Conservation (phyloP, 1,140 invertebrate species). For the Sogatella furcifera region DNA sequence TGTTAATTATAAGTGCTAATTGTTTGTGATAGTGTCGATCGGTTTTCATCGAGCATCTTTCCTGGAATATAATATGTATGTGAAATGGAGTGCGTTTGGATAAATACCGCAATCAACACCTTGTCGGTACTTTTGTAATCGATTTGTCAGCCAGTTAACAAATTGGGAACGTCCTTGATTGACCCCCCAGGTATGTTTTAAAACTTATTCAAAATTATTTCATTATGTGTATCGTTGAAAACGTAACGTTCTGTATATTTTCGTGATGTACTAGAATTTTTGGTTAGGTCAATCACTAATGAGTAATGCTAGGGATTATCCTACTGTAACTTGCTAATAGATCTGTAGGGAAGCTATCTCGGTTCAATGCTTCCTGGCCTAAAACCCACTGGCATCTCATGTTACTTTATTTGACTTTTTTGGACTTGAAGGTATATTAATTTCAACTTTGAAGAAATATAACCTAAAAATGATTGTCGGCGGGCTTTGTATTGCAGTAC, state of each 20-base stretch:
- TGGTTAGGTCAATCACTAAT: neutral
- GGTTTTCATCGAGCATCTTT: neutral
- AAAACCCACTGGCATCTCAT: neutral
- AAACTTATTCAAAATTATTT: conserved; percentile 16
- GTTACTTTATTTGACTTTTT: too few species aligned
- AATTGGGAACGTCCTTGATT: conserved; percentile 28
- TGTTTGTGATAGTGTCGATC: neutral
- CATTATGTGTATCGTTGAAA: conserved; percentile 15
- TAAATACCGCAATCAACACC: conserved; percentile 13
- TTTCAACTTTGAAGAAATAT: too few species aligned
- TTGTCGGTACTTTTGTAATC: conserved; percentile 26
- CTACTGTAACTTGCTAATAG: neutral
- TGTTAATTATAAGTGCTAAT: conserved; percentile 8
- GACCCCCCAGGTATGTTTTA: conserved; percentile 24
- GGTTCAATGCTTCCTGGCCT: neutral
- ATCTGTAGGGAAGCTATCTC: neutral
- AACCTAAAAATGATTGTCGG: too few species aligned
- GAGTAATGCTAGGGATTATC: neutral
- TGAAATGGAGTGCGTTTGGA: neutral
- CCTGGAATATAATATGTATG: neutral
- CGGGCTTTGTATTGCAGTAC: too few species aligned
- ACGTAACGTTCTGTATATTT: neutral
- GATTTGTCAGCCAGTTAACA: conserved; percentile 27
- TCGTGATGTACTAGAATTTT: neutral
- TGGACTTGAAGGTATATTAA: too few species aligned